These are phyloP conservation scores for Macrocentrus cingulum DNA, from an alignment of 1,140 invertebrate species.

Conservation along the genomic window DNA sequence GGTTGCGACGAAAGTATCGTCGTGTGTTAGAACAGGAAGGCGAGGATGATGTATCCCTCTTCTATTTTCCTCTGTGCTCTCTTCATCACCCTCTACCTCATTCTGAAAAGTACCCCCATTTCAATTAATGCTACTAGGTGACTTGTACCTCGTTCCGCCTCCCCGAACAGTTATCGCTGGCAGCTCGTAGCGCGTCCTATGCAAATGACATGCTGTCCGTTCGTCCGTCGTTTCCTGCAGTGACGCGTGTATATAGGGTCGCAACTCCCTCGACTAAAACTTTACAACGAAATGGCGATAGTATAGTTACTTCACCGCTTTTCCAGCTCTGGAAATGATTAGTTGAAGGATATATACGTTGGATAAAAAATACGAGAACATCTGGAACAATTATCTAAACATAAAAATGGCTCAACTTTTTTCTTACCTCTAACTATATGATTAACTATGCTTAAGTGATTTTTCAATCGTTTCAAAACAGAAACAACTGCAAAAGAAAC, in stretches of 20 bases:
- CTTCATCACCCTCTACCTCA: neutral
- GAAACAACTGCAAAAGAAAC: no score
- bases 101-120: conserved; percentile 43
- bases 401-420: neutral
- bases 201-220: conserved; percentile 48
- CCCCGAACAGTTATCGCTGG: conserved; percentile 45
- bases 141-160: conserved; percentile 46
- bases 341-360: neutral
- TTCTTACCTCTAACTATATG: neutral
- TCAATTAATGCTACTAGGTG: conserved; percentile 49
- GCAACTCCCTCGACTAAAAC: conserved; percentile 12
- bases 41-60: neutral
- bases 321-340: conserved; percentile 7
- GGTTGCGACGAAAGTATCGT: neutral
- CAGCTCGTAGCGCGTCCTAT: conserved; percentile 41
- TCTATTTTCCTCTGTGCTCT: neutral
- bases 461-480: no score
- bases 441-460: no score
- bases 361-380: neutral
- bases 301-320: conserved; percentile 7
- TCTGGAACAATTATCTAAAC: neutral
- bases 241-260: conserved; percentile 14
- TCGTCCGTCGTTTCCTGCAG: conserved; percentile 28
- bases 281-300: conserved; percentile 18
- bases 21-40: no score